Conservation (phyloP, 2,888 invertebrate species). For the Argynnis bischoffii region DNA sequence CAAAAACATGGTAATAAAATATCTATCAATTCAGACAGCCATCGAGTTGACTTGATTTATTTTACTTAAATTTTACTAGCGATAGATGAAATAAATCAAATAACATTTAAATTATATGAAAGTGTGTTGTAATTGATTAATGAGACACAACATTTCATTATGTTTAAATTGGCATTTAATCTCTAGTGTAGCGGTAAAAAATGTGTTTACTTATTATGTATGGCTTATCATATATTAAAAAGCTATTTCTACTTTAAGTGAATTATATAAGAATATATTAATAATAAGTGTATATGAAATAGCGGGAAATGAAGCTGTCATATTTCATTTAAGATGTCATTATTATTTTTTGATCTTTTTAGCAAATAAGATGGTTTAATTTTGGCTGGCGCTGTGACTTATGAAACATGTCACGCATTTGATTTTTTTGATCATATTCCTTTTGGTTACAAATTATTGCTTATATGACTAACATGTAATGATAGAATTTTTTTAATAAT, state of each 20-base stretch:
- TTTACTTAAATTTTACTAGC: conserved; percentile 6
- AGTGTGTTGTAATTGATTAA: conserved; percentile 25
- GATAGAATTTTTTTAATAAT: too few species aligned
- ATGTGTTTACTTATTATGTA: conserved; percentile 6
- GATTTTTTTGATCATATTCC: too few species aligned
- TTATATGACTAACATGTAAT: too few species aligned
- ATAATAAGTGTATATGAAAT: too few species aligned
- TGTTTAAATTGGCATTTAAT: conserved; percentile 23
- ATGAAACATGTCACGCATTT: too few species aligned
- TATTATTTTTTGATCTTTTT: too few species aligned
- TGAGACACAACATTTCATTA: conserved; percentile 19
- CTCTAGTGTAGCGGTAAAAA: conserved; percentile 16
- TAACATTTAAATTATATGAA: conserved; percentile 27
- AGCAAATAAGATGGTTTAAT: too few species aligned
- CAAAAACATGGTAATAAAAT: too few species aligned
- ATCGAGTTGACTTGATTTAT: conserved; percentile 6
- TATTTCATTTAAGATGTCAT: too few species aligned
- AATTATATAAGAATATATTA: background rate
- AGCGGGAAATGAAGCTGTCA: too few species aligned
- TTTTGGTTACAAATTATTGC: too few species aligned
- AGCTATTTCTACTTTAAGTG: background rate
- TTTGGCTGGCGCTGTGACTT: too few species aligned
- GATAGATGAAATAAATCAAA: conserved; percentile 24
- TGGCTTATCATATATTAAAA: conserved; percentile 19
- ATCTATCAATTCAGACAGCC: conserved; percentile 1